These are phyloP conservation scores for Physocephala rufipes DNA, from an alignment of 2,888 invertebrate genomes.

Conservation along the genomic window DNA sequence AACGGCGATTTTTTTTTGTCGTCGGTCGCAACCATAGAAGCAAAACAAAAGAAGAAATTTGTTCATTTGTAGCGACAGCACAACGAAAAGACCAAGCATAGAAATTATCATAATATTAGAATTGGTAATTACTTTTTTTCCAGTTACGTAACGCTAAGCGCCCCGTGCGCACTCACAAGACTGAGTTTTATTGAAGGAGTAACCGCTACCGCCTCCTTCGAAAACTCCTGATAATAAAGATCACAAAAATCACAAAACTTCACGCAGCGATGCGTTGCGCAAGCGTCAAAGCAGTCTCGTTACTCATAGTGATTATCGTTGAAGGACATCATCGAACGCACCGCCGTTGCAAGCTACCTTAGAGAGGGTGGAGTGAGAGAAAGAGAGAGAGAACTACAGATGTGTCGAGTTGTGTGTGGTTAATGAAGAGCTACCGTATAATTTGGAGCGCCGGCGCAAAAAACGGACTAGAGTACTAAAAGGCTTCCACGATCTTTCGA, in stretches of 20 bases:
- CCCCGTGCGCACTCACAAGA: too few relatives aligned
- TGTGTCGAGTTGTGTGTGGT: background rate
- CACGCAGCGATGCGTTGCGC: constrained; percentile 46
- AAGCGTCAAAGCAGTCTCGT: constrained; percentile 50
- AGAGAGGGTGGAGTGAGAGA: constrained; percentile 5
- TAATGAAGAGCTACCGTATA: constrained; percentile 6
- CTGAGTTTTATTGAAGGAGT: too few relatives aligned
- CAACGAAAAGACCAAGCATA: constrained; percentile 43
- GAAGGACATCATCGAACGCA: constrained; percentile 11
- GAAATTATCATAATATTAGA: constrained; percentile 62
- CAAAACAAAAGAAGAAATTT: constrained; percentile 23
- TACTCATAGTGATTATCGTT: constrained; percentile 59
- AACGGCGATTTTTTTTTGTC: background rate
- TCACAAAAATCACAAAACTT: constrained; percentile 31
- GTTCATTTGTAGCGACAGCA: constrained; percentile 22
- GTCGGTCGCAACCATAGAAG: background rate
- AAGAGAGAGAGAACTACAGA: background rate
- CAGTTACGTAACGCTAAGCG: constrained; percentile 38
- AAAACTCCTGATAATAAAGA: constrained; percentile 37
- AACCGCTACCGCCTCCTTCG: background rate
- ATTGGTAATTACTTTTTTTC: constrained; percentile 62
- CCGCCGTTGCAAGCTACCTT: background rate
- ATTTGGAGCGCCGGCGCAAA: constrained; percentile 49
- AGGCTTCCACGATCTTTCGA: too few relatives aligned
- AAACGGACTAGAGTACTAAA: background rate